A percentile compares a stretch with the other conserved stretches of the same genome.
These are phyloP conservation scores for Natrix natrix DNA, from an alignment of 2,797 vertebrate species.

Conservation along the genomic window DNA sequence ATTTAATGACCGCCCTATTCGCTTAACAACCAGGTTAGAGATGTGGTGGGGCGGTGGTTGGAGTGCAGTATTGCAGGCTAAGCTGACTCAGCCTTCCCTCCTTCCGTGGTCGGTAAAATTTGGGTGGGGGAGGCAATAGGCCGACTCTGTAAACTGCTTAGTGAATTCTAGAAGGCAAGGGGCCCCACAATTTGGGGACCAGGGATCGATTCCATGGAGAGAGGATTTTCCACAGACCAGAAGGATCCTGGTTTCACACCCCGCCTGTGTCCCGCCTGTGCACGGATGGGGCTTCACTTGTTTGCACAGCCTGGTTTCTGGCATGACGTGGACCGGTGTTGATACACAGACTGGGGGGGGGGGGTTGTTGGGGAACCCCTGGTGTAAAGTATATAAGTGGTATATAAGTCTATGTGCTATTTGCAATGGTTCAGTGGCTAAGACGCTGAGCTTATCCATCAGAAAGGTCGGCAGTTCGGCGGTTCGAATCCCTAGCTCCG, in stretches of 20 bases:
- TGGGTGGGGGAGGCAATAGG: too few relatives aligned
- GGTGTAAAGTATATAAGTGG: neutral
- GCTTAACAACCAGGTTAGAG: neutral
- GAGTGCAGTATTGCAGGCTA: neutral
- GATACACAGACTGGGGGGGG: too few relatives aligned
- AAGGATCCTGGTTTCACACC: neutral
- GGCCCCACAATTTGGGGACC: neutral
- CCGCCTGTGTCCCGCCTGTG: too few relatives aligned
- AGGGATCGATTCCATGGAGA: neutral
- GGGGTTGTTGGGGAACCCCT: too few relatives aligned
- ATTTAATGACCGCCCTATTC: neutral
- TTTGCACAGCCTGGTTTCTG: too few relatives aligned
- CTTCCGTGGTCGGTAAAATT: too few relatives aligned
- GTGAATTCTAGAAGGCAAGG: neutral
- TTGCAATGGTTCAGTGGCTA: neutral
- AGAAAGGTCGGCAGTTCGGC: too few relatives aligned
- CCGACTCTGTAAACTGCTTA: neutral
- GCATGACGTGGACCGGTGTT: too few relatives aligned
- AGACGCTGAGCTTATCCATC: too few relatives aligned
- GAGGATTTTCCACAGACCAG: neutral
- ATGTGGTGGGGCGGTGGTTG: rapidly evolving
- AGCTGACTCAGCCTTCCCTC: neutral
- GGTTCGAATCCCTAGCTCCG: too few relatives aligned
- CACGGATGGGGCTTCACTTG: too few relatives aligned
- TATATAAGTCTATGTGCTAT: neutral